Evolutionary conservation across 2,888 invertebrate genomes (phyloP).

Genomic region (Acanthosepion pharaonis): DNA sequence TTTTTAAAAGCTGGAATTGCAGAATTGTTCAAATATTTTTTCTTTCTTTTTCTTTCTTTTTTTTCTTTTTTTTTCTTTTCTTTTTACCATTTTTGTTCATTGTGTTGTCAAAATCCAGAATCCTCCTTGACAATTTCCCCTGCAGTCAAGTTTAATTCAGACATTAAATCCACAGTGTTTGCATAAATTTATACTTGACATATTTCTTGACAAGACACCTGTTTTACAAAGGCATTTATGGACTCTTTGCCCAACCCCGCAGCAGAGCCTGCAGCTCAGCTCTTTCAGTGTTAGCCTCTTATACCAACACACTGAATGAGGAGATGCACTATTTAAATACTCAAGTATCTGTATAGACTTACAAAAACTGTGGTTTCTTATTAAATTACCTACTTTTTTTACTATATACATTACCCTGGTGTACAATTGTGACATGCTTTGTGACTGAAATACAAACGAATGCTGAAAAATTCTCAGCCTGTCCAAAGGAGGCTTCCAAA

Average conservation of each 20-base stretch:
- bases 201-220: neutral
- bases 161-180: neutral
- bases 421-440: too few species aligned
- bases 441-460: too few species aligned
- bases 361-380: too few species aligned
- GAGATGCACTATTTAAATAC: neutral
- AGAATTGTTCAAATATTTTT: neutral
- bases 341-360: too few species aligned
- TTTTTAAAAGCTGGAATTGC: neutral
- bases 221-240: neutral
- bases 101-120: neutral
- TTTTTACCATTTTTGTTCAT: too few species aligned
- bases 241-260: neutral
- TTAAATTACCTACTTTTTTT: too few species aligned
- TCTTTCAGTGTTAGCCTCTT: too few species aligned
- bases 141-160: neutral
- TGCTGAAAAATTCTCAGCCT: too few species aligned
- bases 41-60: too few species aligned
- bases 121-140: neutral
- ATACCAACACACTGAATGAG: neutral
- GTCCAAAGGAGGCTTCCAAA: too few species aligned
- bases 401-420: too few species aligned
- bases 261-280: too few species aligned
- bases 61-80: neutral
- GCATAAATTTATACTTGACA: neutral